These are phyloP conservation scores for Ophiodon elongatus DNA, from an alignment of 2,113 vertebrate genomes.

Conservation along the genomic window DNA sequence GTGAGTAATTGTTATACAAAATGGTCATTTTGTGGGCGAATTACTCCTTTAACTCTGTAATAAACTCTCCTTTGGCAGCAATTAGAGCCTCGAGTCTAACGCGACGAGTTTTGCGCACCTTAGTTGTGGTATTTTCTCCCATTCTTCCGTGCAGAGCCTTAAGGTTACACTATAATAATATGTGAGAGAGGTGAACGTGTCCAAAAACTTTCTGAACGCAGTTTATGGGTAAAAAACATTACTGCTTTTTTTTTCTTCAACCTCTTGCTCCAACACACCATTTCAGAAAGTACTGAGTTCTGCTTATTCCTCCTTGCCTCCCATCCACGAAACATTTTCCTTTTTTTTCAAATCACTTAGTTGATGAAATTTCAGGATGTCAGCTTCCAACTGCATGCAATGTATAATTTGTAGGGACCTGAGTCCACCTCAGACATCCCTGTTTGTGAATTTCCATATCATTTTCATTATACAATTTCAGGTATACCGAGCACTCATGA, in stretches of 20 bases:
- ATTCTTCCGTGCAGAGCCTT: too few relatives aligned
- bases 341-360: neutral
- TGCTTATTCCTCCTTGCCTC: neutral
- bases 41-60: neutral
- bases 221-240: neutral
- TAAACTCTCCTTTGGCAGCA: neutral
- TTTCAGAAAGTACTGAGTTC: neutral
- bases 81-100: neutral
- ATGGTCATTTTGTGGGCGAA: neutral
- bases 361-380: neutral
- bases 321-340: neutral
- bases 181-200: neutral
- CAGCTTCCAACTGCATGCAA: neutral
- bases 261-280: neutral
- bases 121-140: neutral
- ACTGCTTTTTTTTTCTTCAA: neutral
- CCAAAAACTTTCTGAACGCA: neutral
- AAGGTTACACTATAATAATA: neutral
- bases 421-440: neutral
- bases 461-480: neutral
- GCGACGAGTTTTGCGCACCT: too few relatives aligned
- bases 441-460: neutral
- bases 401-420: neutral
- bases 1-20: neutral
- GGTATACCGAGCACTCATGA: conserved; percentile 4